Conservation (phyloP, 1,140 invertebrate genomes). For the Ostrea edulis region DNA sequence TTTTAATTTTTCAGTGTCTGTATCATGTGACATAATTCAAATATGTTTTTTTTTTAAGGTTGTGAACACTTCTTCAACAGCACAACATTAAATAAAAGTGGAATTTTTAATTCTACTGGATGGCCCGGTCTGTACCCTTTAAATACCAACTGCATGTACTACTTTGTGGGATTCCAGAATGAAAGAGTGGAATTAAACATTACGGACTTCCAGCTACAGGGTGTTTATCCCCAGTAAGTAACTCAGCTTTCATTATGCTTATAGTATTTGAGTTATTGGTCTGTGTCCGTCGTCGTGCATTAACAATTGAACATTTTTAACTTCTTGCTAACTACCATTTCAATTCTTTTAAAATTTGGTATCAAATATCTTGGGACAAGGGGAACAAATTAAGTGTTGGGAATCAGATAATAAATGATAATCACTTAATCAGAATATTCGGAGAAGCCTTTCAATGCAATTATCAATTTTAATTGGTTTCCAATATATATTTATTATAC, state of each 20-base stretch:
- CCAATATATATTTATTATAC: too few species aligned
- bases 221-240: conserved; percentile 17
- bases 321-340: too few species aligned
- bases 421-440: too few species aligned
- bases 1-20: too few species aligned
- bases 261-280: neutral
- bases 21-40: neutral
- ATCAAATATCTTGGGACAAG: too few species aligned
- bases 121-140: neutral
- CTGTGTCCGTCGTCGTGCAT: too few species aligned
- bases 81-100: conserved; percentile 8
- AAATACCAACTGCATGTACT: conserved; percentile 3
- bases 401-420: too few species aligned
- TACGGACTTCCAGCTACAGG: conserved; percentile 17
- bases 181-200: conserved; percentile 12
- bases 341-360: too few species aligned
- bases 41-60: neutral
- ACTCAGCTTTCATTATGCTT: neutral
- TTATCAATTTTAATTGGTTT: too few species aligned
- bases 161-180: neutral
- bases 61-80: conserved; percentile 29
- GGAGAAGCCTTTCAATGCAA: too few species aligned
- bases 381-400: too few species aligned
- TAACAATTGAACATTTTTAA: too few species aligned
- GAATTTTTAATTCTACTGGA: neutral